phyloP scores from a whole-genome alignment of 2,888 invertebrate genomes.

The Diadromus collaris region DNA sequence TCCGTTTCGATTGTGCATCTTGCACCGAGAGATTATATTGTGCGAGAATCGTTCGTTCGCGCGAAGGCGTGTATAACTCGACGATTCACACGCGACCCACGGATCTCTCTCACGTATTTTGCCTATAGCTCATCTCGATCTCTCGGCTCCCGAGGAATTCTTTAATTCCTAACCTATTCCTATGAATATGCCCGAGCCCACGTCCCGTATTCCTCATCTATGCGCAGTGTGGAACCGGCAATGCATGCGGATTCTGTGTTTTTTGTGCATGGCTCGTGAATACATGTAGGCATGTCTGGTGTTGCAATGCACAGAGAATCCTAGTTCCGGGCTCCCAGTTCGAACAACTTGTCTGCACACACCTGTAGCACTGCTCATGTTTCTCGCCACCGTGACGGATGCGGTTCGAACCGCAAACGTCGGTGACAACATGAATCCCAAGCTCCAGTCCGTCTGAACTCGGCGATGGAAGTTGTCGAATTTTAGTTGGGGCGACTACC shows the following conservation, averaged over 20 bases:
- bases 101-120: slow-evolving; percentile 48
- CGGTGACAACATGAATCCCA: background rate
- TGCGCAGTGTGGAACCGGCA: slow-evolving; percentile 24
- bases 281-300: slow-evolving; percentile 27
- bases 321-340: slow-evolving; percentile 1
- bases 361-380: slow-evolving; percentile 2
- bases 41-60: slow-evolving; percentile 53
- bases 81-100: slow-evolving; percentile 77
- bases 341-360: background rate
- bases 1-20: slow-evolving; percentile 57
- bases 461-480: no score
- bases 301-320: slow-evolving; percentile 2
- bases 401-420: background rate
- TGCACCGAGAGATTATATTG: slow-evolving; percentile 55
- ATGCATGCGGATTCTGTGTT: slow-evolving; percentile 52
- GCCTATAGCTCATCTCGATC: slow-evolving; percentile 53
- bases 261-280: slow-evolving; percentile 21
- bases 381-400: background rate
- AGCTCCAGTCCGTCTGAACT: background rate
- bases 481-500: background rate
- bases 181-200: slow-evolving; percentile 43
- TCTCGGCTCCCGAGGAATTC: slow-evolving; percentile 55
- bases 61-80: slow-evolving; percentile 69
- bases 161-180: slow-evolving; percentile 51
- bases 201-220: slow-evolving; percentile 47